Evolutionary conservation across 2,888 invertebrate genomes (phyloP).

Genomic region (Drosophila paranaensis): DNA sequence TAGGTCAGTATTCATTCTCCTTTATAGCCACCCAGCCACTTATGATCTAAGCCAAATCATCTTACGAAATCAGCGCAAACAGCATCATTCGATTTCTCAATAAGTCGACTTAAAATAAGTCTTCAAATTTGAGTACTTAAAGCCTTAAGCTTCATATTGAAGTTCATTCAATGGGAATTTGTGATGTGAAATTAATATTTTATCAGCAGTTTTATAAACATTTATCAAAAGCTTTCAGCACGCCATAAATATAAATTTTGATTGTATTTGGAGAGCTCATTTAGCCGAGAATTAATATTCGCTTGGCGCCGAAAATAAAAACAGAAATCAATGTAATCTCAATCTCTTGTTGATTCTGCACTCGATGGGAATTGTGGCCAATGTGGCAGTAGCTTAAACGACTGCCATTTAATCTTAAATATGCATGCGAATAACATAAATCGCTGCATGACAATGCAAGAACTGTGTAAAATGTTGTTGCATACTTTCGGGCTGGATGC

Average conservation of each 20-base stretch:
- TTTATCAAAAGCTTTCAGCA: background rate
- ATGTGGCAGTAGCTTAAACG: conserved; percentile 17
- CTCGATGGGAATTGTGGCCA: background rate
- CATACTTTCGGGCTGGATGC: conserved; percentile 21
- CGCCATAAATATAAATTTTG: background rate
- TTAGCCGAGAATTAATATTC: conserved; percentile 31
- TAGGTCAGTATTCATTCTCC: background rate
- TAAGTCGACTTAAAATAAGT: background rate
- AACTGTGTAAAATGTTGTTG: conserved; percentile 28
- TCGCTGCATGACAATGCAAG: conserved; percentile 51
- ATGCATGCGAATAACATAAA: conserved; percentile 40
- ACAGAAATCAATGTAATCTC: conserved; percentile 4
- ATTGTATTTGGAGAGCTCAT: background rate
- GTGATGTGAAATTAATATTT: background rate
- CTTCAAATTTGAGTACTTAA: background rate
- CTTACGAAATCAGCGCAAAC: background rate
- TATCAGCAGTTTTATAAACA: background rate
- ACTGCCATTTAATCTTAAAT: conserved; percentile 28
- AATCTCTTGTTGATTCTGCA: conserved; percentile 17
- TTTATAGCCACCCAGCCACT: background rate
- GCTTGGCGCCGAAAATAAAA: background rate
- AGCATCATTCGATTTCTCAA: background rate
- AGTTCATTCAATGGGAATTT: background rate
- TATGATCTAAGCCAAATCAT: background rate
- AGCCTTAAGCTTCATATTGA: background rate